Evolutionary conservation across 2,797 vertebrate genomes (phyloP).

Genomic region (Hydrophis major): DNA sequence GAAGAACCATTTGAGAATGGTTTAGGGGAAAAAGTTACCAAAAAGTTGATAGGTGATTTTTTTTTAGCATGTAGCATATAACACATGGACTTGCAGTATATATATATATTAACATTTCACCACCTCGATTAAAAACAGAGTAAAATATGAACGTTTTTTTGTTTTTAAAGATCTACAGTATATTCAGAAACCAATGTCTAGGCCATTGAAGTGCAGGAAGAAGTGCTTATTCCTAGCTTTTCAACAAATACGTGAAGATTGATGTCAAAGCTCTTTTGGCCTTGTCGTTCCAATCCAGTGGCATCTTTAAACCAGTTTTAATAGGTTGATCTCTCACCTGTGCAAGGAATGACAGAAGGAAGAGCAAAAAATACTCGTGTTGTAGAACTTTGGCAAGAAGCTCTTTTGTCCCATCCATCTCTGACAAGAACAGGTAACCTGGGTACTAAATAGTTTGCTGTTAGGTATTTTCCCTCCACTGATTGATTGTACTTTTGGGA

Average conservation of each 20-base stretch:
- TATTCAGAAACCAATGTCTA: background rate
- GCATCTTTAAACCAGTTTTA: background rate
- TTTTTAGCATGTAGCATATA: background rate
- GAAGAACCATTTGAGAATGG: background rate
- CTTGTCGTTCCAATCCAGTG: background rate
- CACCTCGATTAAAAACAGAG: background rate
- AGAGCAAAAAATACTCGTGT: background rate
- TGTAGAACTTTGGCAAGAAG: background rate
- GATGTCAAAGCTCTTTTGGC: background rate
- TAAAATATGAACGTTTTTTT: background rate
- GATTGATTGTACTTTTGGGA: constrained; percentile 68
- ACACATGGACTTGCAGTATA: background rate
- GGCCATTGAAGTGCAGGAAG: background rate
- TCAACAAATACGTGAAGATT: background rate
- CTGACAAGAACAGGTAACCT: constrained; percentile 46
- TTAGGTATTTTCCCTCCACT: constrained; percentile 44
- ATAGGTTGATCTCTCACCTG: background rate
- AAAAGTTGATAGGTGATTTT: background rate
- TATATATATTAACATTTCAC: background rate
- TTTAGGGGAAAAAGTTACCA: background rate
- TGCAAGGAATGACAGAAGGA: background rate
- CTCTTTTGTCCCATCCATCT: constrained; percentile 49
- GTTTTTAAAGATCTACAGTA: too few relatives aligned
- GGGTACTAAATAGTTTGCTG: constrained; percentile 51
- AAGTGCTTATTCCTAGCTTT: background rate